Percentiles rank a stretch among this genome's conserved stretches.
phyloP scores from a whole-genome alignment of 1,140 invertebrate genomes.

The Pseudomyrmex pallidus region DNA sequence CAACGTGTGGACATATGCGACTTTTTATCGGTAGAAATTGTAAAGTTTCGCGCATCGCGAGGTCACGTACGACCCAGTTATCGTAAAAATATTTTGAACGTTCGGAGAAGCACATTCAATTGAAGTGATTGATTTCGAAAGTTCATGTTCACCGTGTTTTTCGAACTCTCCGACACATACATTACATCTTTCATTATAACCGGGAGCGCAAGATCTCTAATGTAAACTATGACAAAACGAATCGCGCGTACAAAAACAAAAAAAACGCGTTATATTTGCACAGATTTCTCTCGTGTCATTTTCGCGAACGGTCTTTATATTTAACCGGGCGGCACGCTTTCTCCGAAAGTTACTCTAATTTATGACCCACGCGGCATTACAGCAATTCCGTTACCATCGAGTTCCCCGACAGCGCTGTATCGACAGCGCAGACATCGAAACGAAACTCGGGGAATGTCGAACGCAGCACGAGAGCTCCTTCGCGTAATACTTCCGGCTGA shows the following conservation, averaged over 20 bases:
- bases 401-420: slow-evolving; percentile 50
- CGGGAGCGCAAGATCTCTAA: too few relatives aligned
- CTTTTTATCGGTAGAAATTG: slow-evolving; percentile 30
- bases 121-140: slow-evolving; percentile 17
- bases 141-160: slow-evolving; percentile 4
- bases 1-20: slow-evolving; percentile 10
- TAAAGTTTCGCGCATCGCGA: slow-evolving; percentile 37
- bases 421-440: slow-evolving; percentile 46
- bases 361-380: slow-evolving; percentile 50
- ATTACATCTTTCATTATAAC: neutral
- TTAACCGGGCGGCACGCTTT: neutral
- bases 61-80: slow-evolving; percentile 54
- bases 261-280: too few relatives aligned
- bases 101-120: slow-evolving; percentile 17
- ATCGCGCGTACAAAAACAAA: too few relatives aligned
- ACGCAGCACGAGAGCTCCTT: slow-evolving; percentile 51
- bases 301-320: neutral
- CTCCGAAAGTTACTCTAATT: slow-evolving; percentile 45
- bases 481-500: slow-evolving; percentile 59
- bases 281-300: slow-evolving; percentile 10
- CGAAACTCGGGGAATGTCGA: slow-evolving; percentile 50
- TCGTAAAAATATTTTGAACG: slow-evolving; percentile 45
- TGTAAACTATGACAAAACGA: too few relatives aligned
- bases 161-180: neutral
- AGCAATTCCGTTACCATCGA: slow-evolving; percentile 55